Conservation (phyloP, 2,113 vertebrate species). For the Xiphophorus maculatus region DNA sequence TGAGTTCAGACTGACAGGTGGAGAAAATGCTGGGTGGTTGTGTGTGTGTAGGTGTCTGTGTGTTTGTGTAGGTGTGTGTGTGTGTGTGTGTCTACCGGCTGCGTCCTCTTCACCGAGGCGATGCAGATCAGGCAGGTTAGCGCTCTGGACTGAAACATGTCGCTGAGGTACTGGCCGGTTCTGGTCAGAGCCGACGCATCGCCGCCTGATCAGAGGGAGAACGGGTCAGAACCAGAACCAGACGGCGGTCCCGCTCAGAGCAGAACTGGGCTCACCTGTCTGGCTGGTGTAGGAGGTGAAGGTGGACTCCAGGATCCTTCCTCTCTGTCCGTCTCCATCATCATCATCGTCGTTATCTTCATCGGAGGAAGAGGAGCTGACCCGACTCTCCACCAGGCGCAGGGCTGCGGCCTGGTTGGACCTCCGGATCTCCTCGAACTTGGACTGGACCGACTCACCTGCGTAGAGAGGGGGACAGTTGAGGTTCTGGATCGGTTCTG, state of each 20-base stretch:
- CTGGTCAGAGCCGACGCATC: constrained; percentile 85
- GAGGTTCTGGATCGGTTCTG: background rate
- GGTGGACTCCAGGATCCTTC: constrained; percentile 89
- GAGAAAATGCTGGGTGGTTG: background rate
- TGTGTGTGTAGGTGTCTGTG: too few relatives aligned
- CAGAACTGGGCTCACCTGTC: constrained; percentile 80
- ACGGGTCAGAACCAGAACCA: too few relatives aligned
- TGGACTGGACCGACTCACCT: constrained; percentile 83
- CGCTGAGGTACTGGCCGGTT: constrained; percentile 91
- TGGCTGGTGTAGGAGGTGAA: constrained; percentile 90
- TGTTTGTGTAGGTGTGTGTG: too few relatives aligned
- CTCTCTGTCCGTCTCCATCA: constrained; percentile 79
- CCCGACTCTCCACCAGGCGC: constrained; percentile 83
- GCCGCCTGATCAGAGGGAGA: constrained; percentile 77
- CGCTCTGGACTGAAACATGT: constrained; percentile 93
- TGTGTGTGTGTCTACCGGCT: constrained; percentile 81
- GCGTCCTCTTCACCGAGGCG: constrained; percentile 92
- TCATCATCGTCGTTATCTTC: constrained; percentile 80
- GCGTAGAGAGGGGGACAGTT: background rate
- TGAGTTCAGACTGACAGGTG: background rate
- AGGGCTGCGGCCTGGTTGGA: constrained; percentile 89
- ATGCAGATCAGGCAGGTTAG: constrained; percentile 97
- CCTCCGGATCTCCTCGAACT: constrained; percentile 94
- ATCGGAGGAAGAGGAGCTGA: constrained; percentile 88
- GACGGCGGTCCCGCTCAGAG: background rate